Conservation (phyloP, 2,888 invertebrate genomes). For the Drosophila nr. fundita region DNA sequence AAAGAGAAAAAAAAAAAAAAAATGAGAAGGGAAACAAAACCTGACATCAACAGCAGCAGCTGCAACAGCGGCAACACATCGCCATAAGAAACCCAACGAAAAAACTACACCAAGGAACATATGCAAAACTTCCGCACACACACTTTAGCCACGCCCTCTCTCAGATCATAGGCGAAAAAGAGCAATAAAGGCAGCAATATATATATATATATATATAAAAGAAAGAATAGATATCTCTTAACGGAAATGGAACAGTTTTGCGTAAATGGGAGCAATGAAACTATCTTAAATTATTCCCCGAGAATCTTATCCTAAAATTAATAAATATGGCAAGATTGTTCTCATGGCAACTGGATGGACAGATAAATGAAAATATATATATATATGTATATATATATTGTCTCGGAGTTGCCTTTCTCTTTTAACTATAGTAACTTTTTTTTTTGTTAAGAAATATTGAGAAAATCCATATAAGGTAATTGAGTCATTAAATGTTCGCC, state of each 20-base stretch:
- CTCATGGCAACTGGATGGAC: neutral
- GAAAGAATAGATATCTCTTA: neutral
- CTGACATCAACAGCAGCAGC: conserved; percentile 44
- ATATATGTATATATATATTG: neutral
- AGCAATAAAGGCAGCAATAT: neutral
- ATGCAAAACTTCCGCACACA: conserved; percentile 11
- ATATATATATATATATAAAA: neutral
- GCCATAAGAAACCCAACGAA: neutral
- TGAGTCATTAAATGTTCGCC: neutral
- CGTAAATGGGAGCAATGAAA: neutral
- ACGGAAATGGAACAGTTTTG: no score
- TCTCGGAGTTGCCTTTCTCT: conserved; percentile 13
- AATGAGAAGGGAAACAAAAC: conserved; percentile 32
- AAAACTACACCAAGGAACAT: conserved; percentile 15
- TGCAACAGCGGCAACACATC: conserved; percentile 19
- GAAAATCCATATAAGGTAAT: neutral
- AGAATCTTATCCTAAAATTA: neutral
- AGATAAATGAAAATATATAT: neutral
- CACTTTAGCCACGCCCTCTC: neutral
- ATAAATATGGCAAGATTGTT: neutral
- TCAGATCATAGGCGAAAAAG: neutral
- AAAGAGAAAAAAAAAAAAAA: conserved; percentile 12
- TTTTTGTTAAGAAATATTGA: neutral
- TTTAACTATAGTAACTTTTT: neutral
- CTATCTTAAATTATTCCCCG: neutral